These are phyloP conservation scores for Protonibea diacanthus DNA, from an alignment of 2,797 vertebrate species.

Conservation along the genomic window DNA sequence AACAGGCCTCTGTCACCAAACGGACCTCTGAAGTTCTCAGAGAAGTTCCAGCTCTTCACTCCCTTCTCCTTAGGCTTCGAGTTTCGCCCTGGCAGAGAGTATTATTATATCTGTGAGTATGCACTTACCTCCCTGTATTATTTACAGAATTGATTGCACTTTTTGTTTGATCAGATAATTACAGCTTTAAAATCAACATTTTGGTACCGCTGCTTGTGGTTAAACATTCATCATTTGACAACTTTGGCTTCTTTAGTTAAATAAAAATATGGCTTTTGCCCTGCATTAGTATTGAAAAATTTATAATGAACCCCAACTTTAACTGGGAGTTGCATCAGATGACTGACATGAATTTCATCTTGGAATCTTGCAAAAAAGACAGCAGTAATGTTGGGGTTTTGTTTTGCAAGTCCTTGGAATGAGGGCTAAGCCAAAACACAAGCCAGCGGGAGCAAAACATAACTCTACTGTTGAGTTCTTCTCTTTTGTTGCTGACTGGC, in stretches of 20 bases:
- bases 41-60: constrained; percentile 99
- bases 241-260: neutral
- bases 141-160: neutral
- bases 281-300: neutral
- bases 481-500: constrained; percentile 68
- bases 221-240: neutral
- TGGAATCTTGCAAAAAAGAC: constrained; percentile 31
- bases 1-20: constrained; percentile 95
- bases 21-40: constrained; percentile 97
- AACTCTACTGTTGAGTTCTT: constrained; percentile 54
- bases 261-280: neutral
- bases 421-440: constrained; percentile 71
- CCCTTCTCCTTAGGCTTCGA: constrained; percentile 99
- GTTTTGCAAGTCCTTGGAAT: constrained; percentile 72
- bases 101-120: constrained; percentile 94
- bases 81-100: constrained; percentile 97
- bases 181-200: neutral
- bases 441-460: constrained; percentile 69
- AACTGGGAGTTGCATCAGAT: neutral
- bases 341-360: constrained; percentile 20
- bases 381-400: constrained; percentile 55
- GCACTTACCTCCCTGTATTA: neutral
- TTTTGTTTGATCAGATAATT: neutral
- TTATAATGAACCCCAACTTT: neutral
- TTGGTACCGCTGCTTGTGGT: neutral